Evolutionary conservation across 2,888 invertebrate species (phyloP).

Genomic region (Nemotelus pantherinus): DNA sequence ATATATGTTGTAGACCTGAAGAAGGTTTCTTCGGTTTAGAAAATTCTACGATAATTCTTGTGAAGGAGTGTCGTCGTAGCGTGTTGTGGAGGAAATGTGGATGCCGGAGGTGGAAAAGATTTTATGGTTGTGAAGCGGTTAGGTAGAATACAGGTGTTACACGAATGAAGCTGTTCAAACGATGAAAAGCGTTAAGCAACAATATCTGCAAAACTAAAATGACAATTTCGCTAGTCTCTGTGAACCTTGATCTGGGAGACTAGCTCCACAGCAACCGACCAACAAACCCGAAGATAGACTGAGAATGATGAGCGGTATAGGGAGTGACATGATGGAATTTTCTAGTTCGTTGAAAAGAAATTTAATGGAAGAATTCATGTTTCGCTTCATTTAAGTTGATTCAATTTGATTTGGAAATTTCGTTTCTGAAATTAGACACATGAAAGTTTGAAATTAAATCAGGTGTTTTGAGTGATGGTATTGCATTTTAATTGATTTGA

Average conservation of each 20-base stretch:
- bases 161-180: too few relatives aligned
- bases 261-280: too few relatives aligned
- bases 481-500: too few relatives aligned
- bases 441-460: neutral
- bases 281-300: neutral
- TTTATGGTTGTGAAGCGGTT: too few relatives aligned
- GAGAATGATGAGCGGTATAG: neutral
- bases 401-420: slow-evolving; percentile 31
- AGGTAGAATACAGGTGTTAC: too few relatives aligned
- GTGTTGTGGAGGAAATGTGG: too few relatives aligned
- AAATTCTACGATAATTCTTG: neutral
- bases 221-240: too few relatives aligned
- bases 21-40: slow-evolving; percentile 29
- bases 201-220: too few relatives aligned
- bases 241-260: too few relatives aligned
- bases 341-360: slow-evolving; percentile 41
- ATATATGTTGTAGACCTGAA: slow-evolving; percentile 43
- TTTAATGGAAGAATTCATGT: slow-evolving; percentile 37
- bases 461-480: neutral
- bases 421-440: slow-evolving; percentile 21
- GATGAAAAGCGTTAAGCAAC: too few relatives aligned
- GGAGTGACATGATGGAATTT: slow-evolving; percentile 30
- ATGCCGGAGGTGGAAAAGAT: too few relatives aligned
- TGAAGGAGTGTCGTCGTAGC: too few relatives aligned
- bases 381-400: slow-evolving; percentile 41